A percentile compares a stretch with the other conserved stretches of the same genome.
Evolutionary conservation across 2,113 vertebrate genomes (phyloP).

Genomic region (Callaeas wilsoni): DNA sequence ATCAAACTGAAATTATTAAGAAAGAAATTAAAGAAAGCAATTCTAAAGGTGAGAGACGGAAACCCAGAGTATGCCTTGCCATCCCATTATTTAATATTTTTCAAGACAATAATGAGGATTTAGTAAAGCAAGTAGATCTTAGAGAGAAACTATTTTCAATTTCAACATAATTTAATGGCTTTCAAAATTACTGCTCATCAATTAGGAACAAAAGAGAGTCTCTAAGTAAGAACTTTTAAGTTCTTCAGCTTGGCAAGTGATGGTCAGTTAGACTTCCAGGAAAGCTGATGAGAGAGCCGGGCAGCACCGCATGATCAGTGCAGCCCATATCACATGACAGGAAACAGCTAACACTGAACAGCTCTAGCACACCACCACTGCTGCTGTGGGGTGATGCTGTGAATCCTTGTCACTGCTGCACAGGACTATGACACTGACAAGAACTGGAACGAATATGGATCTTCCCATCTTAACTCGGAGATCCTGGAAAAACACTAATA

Average conservation of each 20-base stretch:
- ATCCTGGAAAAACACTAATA: background rate
- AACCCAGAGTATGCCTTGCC: background rate
- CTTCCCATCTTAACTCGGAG: background rate
- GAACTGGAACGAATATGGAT: background rate
- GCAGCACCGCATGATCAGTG: background rate
- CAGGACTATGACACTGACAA: background rate
- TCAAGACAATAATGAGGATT: background rate
- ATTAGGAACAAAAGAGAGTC: background rate
- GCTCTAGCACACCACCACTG: background rate
- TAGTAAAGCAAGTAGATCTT: background rate
- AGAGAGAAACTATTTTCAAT: background rate
- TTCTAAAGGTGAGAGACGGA: background rate
- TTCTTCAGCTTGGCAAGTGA: background rate
- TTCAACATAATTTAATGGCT: background rate
- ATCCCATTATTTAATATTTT: background rate
- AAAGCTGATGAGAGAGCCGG: background rate
- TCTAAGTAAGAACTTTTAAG: background rate
- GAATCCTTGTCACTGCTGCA: background rate
- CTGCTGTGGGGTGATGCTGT: background rate
- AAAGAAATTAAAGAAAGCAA: background rate
- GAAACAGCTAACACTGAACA: background rate
- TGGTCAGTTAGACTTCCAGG: background rate
- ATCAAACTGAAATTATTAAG: background rate
- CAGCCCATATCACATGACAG: background rate
- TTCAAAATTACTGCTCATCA: background rate